A percentile compares a stretch with the other conserved stretches of the same genome.
Evolutionary conservation across 2,113 vertebrate species (phyloP).

Genomic region (Epinephelus lanceolatus): DNA sequence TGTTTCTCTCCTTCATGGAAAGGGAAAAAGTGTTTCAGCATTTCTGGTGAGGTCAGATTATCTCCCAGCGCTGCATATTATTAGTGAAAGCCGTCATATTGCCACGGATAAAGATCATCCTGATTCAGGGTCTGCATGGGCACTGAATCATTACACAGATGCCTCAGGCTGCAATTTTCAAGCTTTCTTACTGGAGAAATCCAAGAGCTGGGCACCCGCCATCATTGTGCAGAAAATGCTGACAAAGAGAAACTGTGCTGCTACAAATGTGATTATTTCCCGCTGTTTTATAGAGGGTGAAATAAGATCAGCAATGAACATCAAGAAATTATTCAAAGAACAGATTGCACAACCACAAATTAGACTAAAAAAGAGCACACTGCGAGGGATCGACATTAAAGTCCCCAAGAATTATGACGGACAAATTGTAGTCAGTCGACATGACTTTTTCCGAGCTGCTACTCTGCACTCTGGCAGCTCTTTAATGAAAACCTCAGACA

Average conservation of each 20-base stretch:
- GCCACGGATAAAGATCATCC: slow-evolving; percentile 8
- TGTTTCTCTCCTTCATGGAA: not conserved
- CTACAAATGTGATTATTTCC: not conserved
- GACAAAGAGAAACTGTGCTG: slow-evolving; percentile 15
- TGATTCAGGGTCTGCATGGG: slow-evolving; percentile 13
- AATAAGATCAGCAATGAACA: not conserved
- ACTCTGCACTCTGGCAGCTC: slow-evolving; percentile 11
- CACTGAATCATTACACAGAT: slow-evolving; percentile 3
- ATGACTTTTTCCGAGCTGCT: slow-evolving; percentile 18
- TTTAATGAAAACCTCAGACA: not conserved
- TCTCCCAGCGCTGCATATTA: not conserved
- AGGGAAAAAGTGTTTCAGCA: not conserved
- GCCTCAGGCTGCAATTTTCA: slow-evolving; percentile 20
- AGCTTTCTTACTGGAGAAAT: slow-evolving; percentile 25
- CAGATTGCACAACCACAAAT: not conserved
- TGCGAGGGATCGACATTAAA: not conserved
- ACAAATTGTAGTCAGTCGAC: slow-evolving; percentile 2
- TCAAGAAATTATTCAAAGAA: not conserved
- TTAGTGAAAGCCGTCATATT: slow-evolving; percentile 11
- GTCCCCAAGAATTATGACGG: not conserved
- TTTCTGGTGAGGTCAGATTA: not conserved
- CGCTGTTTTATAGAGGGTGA: not conserved
- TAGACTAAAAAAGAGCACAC: not conserved
- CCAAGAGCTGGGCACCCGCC: slow-evolving; percentile 4
- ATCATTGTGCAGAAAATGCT: slow-evolving; percentile 19